Evolutionary conservation across 2,888 invertebrate genomes (phyloP).

Genomic region (Dasypolia templi): DNA sequence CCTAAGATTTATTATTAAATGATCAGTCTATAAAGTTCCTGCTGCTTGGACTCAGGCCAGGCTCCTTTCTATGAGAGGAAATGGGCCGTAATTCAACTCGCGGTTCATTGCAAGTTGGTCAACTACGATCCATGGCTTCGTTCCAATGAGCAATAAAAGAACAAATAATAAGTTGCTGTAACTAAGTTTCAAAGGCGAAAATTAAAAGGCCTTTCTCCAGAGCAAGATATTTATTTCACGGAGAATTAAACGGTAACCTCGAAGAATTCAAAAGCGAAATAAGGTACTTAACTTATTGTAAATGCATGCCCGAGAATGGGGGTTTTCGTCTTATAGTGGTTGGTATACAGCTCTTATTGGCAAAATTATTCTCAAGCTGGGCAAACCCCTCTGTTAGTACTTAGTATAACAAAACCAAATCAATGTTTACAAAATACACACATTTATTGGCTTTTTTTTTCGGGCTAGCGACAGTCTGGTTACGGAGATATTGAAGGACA

Average conservation of each 20-base stretch:
- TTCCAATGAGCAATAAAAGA: conserved; percentile 7
- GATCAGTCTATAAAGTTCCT: not conserved
- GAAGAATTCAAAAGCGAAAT: conserved; percentile 23
- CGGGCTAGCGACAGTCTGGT: too few relatives aligned
- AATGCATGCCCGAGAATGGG: not conserved
- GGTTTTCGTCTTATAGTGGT: conserved; percentile 12
- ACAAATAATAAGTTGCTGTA: conserved; percentile 4
- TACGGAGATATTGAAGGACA: too few relatives aligned
- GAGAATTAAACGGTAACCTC: conserved; percentile 33
- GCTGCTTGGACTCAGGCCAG: too few relatives aligned
- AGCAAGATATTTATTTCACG: conserved; percentile 48
- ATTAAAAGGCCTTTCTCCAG: conserved; percentile 42
- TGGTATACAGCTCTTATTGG: not conserved
- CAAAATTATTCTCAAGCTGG: conserved; percentile 21
- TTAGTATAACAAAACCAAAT: too few relatives aligned
- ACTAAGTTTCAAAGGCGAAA: conserved; percentile 38
- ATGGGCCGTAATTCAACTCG: too few relatives aligned
- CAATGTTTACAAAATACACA: not conserved
- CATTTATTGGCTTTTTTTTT: not conserved
- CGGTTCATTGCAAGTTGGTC: not conserved
- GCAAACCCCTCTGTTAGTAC: not conserved
- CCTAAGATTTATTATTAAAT: not conserved
- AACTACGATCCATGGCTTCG: not conserved
- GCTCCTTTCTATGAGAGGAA: too few relatives aligned
- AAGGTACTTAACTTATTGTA: conserved; percentile 30